Percentiles rank a stretch among this genome's conserved stretches.
Conservation (phyloP, 2,888 invertebrate species). For the Heliconius ethilla region DNA sequence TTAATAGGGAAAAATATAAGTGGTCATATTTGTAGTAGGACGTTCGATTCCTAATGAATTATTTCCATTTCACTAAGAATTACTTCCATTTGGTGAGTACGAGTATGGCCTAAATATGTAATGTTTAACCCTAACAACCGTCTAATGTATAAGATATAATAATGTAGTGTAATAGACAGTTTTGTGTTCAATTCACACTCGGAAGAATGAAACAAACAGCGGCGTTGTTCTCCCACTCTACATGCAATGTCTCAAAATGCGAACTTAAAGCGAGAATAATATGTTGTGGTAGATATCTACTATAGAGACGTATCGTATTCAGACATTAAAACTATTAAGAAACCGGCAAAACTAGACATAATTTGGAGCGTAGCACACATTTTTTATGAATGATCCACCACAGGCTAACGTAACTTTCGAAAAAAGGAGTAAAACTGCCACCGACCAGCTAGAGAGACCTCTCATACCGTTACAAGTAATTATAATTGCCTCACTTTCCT, state of each 20-base stretch:
- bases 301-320: neutral
- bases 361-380: constrained; percentile 4
- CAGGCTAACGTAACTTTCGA: constrained; percentile 49
- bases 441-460: constrained; percentile 41
- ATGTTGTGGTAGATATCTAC: neutral
- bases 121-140: no score
- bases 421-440: constrained; percentile 49
- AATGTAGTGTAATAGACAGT: no score
- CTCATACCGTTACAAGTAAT: constrained; percentile 16
- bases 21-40: no score
- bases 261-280: neutral
- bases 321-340: neutral
- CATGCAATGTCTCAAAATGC: neutral
- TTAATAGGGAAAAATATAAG: no score
- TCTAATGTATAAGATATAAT: no score
- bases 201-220: neutral
- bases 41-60: no score
- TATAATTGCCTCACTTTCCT: constrained; percentile 17
- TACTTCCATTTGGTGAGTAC: no score
- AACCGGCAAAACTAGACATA: constrained; percentile 9
- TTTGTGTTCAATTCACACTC: no score
- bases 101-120: no score
- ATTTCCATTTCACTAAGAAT: no score
- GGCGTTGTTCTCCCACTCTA: neutral
- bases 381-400: constrained; percentile 16